Percentiles rank a stretch among this genome's conserved stretches.
Conservation (phyloP, 1,140 invertebrate species). For the Bursaphelenchus mucronatus region DNA sequence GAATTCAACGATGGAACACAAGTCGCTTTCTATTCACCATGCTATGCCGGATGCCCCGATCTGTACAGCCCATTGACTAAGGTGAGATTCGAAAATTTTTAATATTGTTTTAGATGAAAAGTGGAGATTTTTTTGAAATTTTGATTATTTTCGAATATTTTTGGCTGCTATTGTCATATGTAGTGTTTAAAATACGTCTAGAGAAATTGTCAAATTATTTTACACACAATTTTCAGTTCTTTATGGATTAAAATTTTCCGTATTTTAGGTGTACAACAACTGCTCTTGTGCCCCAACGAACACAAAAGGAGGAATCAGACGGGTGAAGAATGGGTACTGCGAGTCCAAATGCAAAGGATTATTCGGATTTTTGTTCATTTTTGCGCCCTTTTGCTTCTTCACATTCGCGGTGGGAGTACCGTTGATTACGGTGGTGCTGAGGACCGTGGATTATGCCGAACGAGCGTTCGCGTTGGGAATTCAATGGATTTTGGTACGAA, state of each 20-base stretch:
- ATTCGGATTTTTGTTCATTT: conserved; percentile 52
- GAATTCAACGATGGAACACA: conserved; percentile 53
- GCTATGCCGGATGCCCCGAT: conserved; percentile 54
- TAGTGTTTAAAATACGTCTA: no score
- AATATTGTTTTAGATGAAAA: conserved; percentile 9
- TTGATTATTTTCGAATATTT: no score
- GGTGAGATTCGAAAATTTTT: conserved; percentile 15
- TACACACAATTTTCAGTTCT: background rate
- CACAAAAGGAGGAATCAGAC: conserved; percentile 42
- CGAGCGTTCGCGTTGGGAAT: conserved; percentile 59
- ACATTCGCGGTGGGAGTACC: conserved; percentile 59
- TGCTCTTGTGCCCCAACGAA: conserved; percentile 51
- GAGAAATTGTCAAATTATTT: background rate
- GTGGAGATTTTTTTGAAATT: conserved; percentile 4
- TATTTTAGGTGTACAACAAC: conserved; percentile 49
- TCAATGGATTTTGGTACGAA: conserved; percentile 59
- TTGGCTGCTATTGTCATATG: conserved; percentile 6
- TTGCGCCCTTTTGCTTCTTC: conserved; percentile 60
- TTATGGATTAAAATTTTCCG: background rate
- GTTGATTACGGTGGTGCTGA: conserved; percentile 58
- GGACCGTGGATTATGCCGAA: conserved; percentile 59
- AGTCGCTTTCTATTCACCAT: conserved; percentile 59
- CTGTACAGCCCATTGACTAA: conserved; percentile 44
- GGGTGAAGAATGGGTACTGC: conserved; percentile 58
- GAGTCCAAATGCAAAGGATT: conserved; percentile 58